phyloP scores from a whole-genome alignment of 2,113 vertebrate species.

The Lepus europaeus region DNA sequence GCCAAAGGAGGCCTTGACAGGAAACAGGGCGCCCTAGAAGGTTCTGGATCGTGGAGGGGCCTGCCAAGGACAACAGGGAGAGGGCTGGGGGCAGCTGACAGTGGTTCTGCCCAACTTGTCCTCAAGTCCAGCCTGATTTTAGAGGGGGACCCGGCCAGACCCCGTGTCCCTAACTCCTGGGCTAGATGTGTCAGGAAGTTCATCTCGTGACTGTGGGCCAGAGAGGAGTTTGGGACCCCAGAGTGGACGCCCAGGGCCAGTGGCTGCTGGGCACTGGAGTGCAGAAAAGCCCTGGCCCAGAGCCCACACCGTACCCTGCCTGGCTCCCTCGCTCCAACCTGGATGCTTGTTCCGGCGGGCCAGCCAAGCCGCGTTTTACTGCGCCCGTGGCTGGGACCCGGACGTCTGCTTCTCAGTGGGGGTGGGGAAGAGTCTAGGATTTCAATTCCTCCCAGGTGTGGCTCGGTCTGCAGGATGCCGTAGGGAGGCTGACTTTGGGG shows the following conservation, averaged over 20 bases:
- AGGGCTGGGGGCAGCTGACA: background rate
- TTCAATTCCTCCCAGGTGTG: slow-evolving; percentile 84
- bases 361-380: slow-evolving; percentile 58
- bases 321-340: slow-evolving; percentile 26
- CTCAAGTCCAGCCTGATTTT: background rate
- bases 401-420: slow-evolving; percentile 71
- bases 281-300: slow-evolving; percentile 27
- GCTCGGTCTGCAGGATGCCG: slow-evolving; percentile 74
- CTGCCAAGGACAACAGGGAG: background rate
- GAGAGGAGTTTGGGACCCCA: background rate
- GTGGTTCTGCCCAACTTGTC: background rate
- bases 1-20: background rate
- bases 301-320: slow-evolving; percentile 2
- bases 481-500: slow-evolving; percentile 74
- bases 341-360: slow-evolving; percentile 71
- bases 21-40: background rate
- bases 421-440: slow-evolving; percentile 76
- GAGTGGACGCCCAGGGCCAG: background rate
- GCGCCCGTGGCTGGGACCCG: slow-evolving; percentile 52
- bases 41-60: background rate
- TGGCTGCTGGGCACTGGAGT: background rate
- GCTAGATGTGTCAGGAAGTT: background rate
- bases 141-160: background rate
- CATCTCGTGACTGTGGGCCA: background rate
- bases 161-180: background rate